Base-by-base conservation (phyloP, 1,140 invertebrate species). In the Coelopa frigida region DNA sequence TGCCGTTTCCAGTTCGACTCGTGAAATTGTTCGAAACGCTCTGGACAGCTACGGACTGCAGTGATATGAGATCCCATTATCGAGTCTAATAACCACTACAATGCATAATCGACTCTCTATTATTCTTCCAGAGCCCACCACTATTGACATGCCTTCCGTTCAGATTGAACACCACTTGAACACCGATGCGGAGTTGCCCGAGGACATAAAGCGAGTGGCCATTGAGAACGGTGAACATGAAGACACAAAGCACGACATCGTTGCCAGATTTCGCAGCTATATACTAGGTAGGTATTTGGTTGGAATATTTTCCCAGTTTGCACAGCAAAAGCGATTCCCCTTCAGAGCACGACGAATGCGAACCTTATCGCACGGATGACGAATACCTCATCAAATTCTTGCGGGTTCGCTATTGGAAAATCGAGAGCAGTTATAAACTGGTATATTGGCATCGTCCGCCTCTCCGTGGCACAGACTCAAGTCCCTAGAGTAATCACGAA, bases 341-440 rank as follows among this genome's bases (percentile, higher is more conserved):
- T 15, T 29, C n/a, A 86, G 85, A 84, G 56, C 76, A 75, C 40
- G 83, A 83, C 17, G 82, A 87, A 56, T 85, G 83, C 53, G 74
- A 73, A 23, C 84, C 85, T 1, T 78, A 84, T 49, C 72, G 85
- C 24, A 86, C 80, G 69, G 90, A 94, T 62, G 87, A 91, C 59
- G 78, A 78, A 5, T 94, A 87, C 68, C 70, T 95, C 20, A 68
- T 90, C 12, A 76, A 84, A 58, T 94, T 92, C 71, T 72, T 95
- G 22, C 75, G 90, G 51, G 86, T 87, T 0, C 76, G 89, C 50
- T 82, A 83, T 62, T 93, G 89, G 68, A 80, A 87, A 59, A 75
- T 89, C 3, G 79, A 83, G 61, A 74, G 80, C 51, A 83, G 89
- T 1, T 86, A 93, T 67, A 79, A 80, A 73, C 72, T 94, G 78